Conservation (phyloP, 64 coral and sea anemone genomes). For the Dendronephthya gigantea region DNA sequence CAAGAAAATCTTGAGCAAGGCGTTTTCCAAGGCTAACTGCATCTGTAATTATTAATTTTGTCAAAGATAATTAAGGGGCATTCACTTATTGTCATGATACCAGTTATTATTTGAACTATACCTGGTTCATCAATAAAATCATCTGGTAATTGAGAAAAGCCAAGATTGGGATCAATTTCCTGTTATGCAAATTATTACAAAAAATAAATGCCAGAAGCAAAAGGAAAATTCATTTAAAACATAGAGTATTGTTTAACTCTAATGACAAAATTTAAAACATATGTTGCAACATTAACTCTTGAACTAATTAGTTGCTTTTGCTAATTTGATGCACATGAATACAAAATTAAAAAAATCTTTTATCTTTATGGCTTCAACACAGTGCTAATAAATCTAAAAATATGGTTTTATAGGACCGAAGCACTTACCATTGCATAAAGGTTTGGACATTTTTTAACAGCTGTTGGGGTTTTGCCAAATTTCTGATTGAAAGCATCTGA, state of each 20-base stretch:
- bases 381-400: no score
- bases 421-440: constrained; percentile 73
- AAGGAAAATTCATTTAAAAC: no score
- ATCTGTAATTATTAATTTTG: constrained; percentile 27
- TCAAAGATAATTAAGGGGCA: neutral
- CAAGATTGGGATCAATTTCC: constrained; percentile 97
- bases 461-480: constrained; percentile 86
- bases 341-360: no score
- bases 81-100: neutral
- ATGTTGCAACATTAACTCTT: no score
- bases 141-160: constrained; percentile 84
- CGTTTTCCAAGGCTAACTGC: constrained; percentile 74
- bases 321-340: no score
- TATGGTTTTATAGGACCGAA: no score
- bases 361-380: no score
- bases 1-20: constrained; percentile 72
- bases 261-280: no score
- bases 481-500: constrained; percentile 99
- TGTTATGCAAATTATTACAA: constrained; percentile 16
- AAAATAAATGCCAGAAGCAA: no score
- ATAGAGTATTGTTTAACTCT: no score
- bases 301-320: no score
- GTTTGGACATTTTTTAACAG: constrained; percentile 56
- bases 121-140: constrained; percentile 84
- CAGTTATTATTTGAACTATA: neutral